These are phyloP conservation scores for Leptinotarsa undecemlineata DNA, from an alignment of 1,140 invertebrate species.

Conservation along the genomic window DNA sequence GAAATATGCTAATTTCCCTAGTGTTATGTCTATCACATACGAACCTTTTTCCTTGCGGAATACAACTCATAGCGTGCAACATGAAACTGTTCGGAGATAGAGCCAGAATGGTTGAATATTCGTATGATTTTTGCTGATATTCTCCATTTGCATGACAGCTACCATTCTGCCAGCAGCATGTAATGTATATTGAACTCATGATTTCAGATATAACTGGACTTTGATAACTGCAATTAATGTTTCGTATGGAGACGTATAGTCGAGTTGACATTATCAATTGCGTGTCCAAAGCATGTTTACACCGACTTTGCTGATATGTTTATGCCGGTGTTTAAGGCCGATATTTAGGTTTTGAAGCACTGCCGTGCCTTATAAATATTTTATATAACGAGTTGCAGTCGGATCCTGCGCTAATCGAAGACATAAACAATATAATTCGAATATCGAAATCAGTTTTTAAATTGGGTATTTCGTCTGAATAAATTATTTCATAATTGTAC, in stretches of 20 bases:
- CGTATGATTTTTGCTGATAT: constrained; percentile 10
- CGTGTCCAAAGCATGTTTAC: constrained; percentile 17
- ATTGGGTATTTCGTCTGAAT: too few relatives aligned
- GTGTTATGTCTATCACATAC: neutral
- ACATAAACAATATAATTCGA: neutral
- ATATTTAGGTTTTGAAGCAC: neutral
- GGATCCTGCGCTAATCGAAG: neutral
- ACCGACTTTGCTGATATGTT: constrained; percentile 19
- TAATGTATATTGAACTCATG: neutral
- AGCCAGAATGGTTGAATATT: neutral
- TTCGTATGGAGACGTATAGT: constrained; percentile 6
- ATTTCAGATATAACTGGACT: constrained; percentile 13
- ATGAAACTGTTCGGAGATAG: neutral
- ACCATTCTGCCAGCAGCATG: constrained; percentile 5
- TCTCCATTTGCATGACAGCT: constrained; percentile 16
- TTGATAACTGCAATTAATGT: constrained; percentile 5
- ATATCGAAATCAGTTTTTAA: too few relatives aligned
- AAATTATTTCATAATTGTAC: too few relatives aligned
- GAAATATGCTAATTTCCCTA: constrained; percentile 13
- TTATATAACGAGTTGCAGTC: neutral
- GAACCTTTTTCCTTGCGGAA: neutral
- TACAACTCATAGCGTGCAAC: constrained; percentile 6
- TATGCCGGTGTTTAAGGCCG: neutral
- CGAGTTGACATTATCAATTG: constrained; percentile 20
- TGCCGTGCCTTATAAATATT: neutral